Base-by-base conservation (phyloP, 2,888 invertebrate genomes). In the Anaspis maculata region DNA sequence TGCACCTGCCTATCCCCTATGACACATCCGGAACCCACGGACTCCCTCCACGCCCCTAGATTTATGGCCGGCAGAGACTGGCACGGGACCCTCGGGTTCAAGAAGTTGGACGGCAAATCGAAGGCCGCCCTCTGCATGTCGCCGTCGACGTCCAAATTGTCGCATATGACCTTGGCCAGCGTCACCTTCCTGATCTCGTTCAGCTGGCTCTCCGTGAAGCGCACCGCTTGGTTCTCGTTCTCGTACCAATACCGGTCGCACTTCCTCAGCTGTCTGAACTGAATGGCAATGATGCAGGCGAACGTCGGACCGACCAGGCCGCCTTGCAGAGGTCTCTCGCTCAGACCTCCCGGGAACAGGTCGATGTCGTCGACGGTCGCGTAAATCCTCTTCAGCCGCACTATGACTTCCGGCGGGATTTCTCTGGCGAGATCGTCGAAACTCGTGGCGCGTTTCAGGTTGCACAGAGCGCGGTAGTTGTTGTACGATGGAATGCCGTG, bases 221-320 rank as follows among this genome's bases (percentile, higher is more conserved):
- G 73, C 1, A 85, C 73, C 2, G 76, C 76, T 1, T 83, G 71
- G 57, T 85, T 83, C 48, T 82, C 82, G 42, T 87, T 91, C 66
- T 92, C 92, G 61, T 94, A 95, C 90, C 94, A 97, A 70, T 84
- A 95, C 49, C 96, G 72, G 69, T 97, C 97, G 56, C 96, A 96
- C 57, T 89, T 88, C 47, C 90, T 78, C 30, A 89, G 68, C 55
- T 88, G 86, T 32, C 87, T 71, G 69, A 95, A 95, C 68, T 96
- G 96, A 30, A 88, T 86, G 32, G 90, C 95, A 49, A 97, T 90
- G 52, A 97, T 85, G 58, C 90, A 85, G 9, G 91, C 92, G 57
- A 96, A 85, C 0, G 95, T 95, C 0, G 95, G 95, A 3, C 96
- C 96, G 0, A 96, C 86, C 0, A 91, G 68, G 3, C 90, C 94